These are phyloP conservation scores for Eudorcas thomsonii DNA, from an alignment of 2,113 vertebrate species.

Conservation along the genomic window DNA sequence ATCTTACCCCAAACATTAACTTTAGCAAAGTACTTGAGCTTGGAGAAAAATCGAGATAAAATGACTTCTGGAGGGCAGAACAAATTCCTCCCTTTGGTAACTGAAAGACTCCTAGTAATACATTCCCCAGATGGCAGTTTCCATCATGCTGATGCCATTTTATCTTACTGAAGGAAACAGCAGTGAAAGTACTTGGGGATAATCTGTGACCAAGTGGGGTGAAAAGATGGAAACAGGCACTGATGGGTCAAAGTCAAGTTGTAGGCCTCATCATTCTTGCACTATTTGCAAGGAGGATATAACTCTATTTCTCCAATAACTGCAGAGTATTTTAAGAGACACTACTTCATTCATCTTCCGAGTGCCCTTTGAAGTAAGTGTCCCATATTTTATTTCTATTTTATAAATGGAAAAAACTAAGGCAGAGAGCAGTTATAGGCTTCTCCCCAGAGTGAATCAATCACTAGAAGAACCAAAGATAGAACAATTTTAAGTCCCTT, in stretches of 20 bases:
- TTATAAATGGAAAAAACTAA: conserved; percentile 64
- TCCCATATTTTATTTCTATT: conserved; percentile 63
- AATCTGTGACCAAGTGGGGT: background rate
- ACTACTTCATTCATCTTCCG: conserved; percentile 63
- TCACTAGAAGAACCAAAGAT: conserved; percentile 41
- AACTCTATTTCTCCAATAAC: conserved; percentile 50
- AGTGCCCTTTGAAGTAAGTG: conserved; percentile 58
- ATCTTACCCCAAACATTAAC: background rate
- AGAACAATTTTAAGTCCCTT: background rate
- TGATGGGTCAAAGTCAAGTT: conserved; percentile 40
- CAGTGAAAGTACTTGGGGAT: background rate
- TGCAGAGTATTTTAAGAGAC: conserved; percentile 55
- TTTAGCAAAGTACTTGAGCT: conserved; percentile 22
- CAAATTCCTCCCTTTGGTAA: conserved; percentile 10
- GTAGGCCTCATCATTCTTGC: conserved; percentile 20
- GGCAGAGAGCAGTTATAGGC: conserved; percentile 31
- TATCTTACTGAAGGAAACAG: conserved; percentile 38
- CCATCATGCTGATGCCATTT: conserved; percentile 7
- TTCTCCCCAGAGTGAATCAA: conserved; percentile 54
- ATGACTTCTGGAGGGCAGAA: conserved; percentile 29
- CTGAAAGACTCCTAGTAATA: conserved; percentile 40
- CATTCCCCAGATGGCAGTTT: conserved; percentile 30
- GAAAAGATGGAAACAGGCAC: conserved; percentile 35
- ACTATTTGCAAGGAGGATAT: conserved; percentile 45
- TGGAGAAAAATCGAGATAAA: conserved; percentile 40